phyloP scores from a whole-genome alignment of 2,888 invertebrate species.

The Prenolepis imparis region DNA sequence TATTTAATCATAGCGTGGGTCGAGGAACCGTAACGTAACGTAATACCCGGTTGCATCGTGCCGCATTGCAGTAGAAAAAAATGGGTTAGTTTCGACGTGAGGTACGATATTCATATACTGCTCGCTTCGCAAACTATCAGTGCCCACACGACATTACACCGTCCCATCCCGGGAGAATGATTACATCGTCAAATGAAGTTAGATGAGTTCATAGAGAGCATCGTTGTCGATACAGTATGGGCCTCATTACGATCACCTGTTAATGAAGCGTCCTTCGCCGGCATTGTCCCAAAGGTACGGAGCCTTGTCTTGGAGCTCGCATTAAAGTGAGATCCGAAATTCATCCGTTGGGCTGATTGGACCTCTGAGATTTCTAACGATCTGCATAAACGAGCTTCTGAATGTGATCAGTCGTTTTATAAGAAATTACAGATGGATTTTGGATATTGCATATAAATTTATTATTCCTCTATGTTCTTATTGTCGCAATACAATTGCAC shows the following conservation, averaged over 20 bases:
- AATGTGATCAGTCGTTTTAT: neutral
- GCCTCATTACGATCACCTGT: constrained; percentile 63
- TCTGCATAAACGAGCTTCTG: neutral
- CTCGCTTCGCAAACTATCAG: constrained; percentile 54
- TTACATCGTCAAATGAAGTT: constrained; percentile 49
- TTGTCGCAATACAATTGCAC: neutral
- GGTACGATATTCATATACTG: constrained; percentile 31
- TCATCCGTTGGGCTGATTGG: constrained; percentile 19
- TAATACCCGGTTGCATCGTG: constrained; percentile 52
- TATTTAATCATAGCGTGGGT: constrained; percentile 49
- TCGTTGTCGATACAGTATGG: constrained; percentile 42
- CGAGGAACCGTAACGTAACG: constrained; percentile 44
- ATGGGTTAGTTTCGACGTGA: constrained; percentile 37
- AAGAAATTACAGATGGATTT: neutral
- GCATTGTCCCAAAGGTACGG: constrained; percentile 33
- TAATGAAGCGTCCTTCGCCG: constrained; percentile 48
- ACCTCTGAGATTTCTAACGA: constrained; percentile 17
- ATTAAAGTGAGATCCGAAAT: constrained; percentile 39
- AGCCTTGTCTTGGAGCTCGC: constrained; percentile 28
- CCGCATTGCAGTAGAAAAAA: constrained; percentile 57
- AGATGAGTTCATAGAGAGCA: constrained; percentile 39
- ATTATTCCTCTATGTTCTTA: too few relatives aligned
- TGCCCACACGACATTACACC: constrained; percentile 62
- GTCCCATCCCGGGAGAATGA: constrained; percentile 37
- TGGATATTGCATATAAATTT: neutral